Percentiles rank a stretch among this genome's conserved stretches.
Evolutionary conservation across 2,888 invertebrate species (phyloP).

Genomic region (Andrena praecox): DNA sequence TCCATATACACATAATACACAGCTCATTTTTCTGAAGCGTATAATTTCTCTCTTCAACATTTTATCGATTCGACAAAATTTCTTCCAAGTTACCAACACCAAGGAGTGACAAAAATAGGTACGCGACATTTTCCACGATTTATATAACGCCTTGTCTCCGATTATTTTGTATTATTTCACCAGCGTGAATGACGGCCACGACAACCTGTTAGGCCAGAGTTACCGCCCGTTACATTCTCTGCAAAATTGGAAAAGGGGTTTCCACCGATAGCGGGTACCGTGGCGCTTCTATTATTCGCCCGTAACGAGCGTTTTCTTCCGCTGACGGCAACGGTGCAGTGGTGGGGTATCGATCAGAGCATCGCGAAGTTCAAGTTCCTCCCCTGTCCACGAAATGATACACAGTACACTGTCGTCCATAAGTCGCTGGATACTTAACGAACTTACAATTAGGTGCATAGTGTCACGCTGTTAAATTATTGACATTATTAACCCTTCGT

Average conservation of each 20-base stretch:
- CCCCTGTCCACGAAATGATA: neutral
- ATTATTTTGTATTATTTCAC: neutral
- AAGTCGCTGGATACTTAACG: no score
- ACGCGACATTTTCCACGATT: neutral
- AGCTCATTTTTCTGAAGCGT: no score
- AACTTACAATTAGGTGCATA: no score
- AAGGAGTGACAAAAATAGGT: neutral
- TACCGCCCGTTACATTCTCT: neutral
- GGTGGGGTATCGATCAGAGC: constrained; percentile 14
- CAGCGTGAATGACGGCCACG: neutral
- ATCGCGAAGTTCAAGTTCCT: constrained; percentile 25
- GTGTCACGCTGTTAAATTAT: no score
- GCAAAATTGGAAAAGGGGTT: constrained; percentile 12
- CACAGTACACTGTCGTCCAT: no score
- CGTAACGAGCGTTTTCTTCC: neutral
- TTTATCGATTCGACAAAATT: no score
- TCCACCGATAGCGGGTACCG: neutral
- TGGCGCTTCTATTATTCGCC: neutral
- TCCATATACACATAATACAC: no score
- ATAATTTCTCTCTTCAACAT: no score
- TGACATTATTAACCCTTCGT: no score
- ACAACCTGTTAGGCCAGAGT: neutral
- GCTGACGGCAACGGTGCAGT: no score
- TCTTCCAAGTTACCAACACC: no score
- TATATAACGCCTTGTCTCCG: neutral